These are phyloP conservation scores for Crotophaga sulcirostris DNA, from an alignment of 2,113 vertebrate genomes.

Conservation along the genomic window DNA sequence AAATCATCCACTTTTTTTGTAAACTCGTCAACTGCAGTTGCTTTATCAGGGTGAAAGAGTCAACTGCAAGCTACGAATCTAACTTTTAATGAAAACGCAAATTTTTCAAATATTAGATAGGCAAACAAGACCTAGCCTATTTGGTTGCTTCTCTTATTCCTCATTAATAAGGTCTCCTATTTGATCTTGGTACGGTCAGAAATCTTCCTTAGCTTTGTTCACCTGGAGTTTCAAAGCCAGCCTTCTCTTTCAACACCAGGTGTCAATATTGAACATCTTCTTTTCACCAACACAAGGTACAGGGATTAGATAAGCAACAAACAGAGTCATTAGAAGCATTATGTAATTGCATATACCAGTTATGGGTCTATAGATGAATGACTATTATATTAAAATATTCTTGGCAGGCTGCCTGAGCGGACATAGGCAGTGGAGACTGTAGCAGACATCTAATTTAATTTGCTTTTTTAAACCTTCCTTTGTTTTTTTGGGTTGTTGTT, in stretches of 20 bases:
- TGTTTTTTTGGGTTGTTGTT: background rate
- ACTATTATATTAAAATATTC: conserved; percentile 67
- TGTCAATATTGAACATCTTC: background rate
- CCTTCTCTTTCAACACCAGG: background rate
- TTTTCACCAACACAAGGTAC: background rate
- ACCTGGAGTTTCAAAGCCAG: background rate
- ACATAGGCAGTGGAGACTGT: conserved; percentile 4
- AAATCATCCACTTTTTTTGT: background rate
- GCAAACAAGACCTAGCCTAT: background rate
- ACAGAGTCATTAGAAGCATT: conserved; percentile 68
- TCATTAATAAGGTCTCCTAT: background rate
- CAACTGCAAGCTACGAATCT: background rate
- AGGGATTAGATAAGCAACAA: conserved; percentile 52
- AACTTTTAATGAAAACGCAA: background rate
- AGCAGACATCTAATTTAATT: conserved; percentile 59
- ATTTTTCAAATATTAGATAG: background rate
- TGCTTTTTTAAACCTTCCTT: conserved; percentile 57
- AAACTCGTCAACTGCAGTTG: background rate
- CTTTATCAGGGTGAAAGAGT: background rate
- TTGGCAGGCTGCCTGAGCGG: conserved; percentile 25
- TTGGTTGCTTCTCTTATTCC: background rate
- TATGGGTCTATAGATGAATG: conserved; percentile 63
- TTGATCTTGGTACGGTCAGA: background rate
- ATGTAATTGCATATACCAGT: conserved; percentile 71
- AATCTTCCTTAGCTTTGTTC: background rate